Evolutionary conservation across 2,113 vertebrate genomes (phyloP).

Genomic region (Micromys minutus): DNA sequence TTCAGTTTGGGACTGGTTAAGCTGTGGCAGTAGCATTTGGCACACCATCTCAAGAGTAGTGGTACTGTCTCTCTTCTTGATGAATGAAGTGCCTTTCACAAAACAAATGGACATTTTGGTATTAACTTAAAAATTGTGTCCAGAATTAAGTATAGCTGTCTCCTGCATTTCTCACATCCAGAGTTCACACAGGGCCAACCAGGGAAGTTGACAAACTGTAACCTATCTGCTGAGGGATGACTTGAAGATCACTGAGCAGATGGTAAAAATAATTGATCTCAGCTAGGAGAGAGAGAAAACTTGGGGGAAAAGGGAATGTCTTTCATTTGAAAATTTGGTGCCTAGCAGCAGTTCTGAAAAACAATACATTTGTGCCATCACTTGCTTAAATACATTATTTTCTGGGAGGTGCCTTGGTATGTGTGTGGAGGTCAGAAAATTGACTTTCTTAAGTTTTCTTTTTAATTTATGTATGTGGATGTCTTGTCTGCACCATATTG

Average conservation of each 20-base stretch:
- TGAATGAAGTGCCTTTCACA: conserved; percentile 3
- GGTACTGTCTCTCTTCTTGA: not conserved
- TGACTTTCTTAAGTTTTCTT: not conserved
- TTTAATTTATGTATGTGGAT: not conserved
- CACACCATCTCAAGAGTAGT: not conserved
- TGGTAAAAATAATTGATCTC: not conserved
- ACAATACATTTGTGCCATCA: not conserved
- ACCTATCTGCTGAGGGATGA: not conserved
- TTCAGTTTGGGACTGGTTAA: not conserved
- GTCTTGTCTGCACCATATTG: not conserved
- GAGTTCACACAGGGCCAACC: not conserved
- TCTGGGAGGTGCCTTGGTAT: too few relatives aligned
- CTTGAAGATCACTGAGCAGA: not conserved
- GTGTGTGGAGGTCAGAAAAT: not conserved
- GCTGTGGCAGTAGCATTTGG: not conserved
- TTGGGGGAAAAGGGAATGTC: not conserved
- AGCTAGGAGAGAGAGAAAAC: not conserved
- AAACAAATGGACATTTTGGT: not conserved
- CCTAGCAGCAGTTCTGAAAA: not conserved
- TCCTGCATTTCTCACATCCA: not conserved
- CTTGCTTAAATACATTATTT: not conserved
- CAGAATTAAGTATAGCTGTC: not conserved
- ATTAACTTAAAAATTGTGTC: conserved; percentile 33
- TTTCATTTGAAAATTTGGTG: not conserved
- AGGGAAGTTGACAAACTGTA: conserved; percentile 8